phyloP scores from a whole-genome alignment of 1,140 invertebrate species.

The Zelostemma sp. region DNA sequence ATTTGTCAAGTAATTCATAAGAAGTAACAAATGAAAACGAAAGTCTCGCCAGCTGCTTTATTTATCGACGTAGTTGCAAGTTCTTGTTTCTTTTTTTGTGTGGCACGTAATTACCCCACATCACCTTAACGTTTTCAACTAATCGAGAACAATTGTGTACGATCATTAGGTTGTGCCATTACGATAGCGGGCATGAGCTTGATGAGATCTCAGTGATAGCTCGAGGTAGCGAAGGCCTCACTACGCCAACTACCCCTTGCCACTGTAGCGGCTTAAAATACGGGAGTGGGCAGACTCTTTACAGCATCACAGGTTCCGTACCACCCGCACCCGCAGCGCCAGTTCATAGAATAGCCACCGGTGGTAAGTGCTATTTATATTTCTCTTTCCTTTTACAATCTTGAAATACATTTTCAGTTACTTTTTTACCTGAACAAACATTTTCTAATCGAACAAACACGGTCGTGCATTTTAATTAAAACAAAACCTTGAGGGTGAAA shows the following conservation, averaged over 20 bases:
- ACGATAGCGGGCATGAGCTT: slow-evolving; percentile 77
- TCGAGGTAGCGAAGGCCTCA: slow-evolving; percentile 72
- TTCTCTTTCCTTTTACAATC: slow-evolving; percentile 28
- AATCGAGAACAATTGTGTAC: not conserved
- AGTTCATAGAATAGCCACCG: slow-evolving; percentile 51
- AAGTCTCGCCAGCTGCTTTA: too few species aligned
- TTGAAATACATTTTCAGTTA: slow-evolving; percentile 12
- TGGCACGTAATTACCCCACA: too few species aligned
- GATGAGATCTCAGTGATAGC: slow-evolving; percentile 82
- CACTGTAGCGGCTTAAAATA: slow-evolving; percentile 71
- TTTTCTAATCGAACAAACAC: not conserved
- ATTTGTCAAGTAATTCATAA: too few species aligned
- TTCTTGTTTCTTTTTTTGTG: too few species aligned
- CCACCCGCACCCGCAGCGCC: slow-evolving; percentile 59
- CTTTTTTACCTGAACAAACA: slow-evolving; percentile 10
- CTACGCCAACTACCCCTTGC: slow-evolving; percentile 74
- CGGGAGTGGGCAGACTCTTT: slow-evolving; percentile 64
- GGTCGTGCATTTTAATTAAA: too few species aligned
- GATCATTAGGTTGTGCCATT: slow-evolving; percentile 56
- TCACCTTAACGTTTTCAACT: not conserved
- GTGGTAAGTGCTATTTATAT: slow-evolving; percentile 51
- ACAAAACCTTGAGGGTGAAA: not conserved
- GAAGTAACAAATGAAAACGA: too few species aligned
- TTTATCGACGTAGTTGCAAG: too few species aligned
- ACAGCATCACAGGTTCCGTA: slow-evolving; percentile 63